Conservation (phyloP, 2,113 vertebrate species). For the Genyomyrus donnyi region DNA sequence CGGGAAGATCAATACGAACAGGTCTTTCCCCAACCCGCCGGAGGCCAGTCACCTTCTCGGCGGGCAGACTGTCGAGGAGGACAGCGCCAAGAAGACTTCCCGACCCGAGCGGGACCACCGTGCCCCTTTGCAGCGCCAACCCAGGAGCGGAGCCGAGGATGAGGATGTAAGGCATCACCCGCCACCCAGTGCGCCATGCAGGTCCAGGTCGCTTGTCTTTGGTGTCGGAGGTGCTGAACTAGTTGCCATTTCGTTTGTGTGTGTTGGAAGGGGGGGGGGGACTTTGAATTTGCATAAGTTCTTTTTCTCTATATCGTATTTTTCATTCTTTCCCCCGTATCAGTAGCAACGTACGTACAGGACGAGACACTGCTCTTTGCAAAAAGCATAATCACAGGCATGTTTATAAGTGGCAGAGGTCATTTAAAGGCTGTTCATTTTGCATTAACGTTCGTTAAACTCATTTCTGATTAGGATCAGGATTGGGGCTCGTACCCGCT, state of each 20-base stretch:
- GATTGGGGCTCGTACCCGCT: neutral
- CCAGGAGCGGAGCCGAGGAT: conserved; percentile 77
- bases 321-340: neutral
- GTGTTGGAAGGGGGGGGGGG: neutral
- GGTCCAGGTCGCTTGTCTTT: neutral
- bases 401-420: neutral
- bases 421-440: neutral
- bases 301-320: neutral
- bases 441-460: neutral
- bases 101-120: conserved; percentile 59
- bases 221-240: neutral
- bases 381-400: neutral
- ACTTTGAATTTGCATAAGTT: neutral
- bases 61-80: conserved; percentile 71
- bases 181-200: neutral
- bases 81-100: conserved; percentile 64
- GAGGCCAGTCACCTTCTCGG: conserved; percentile 93
- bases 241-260: neutral
- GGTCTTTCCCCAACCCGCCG: conserved; percentile 78
- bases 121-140: conserved; percentile 73
- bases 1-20: conserved; percentile 84
- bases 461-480: neutral
- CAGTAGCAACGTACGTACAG: neutral
- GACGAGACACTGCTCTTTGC: neutral
- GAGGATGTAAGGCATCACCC: conserved; percentile 78